Evolutionary conservation across 2,797 vertebrate genomes (phyloP), one percentile per base, ranked within the genome.

Genomic region (Microcaecilia unicolor): DNA sequence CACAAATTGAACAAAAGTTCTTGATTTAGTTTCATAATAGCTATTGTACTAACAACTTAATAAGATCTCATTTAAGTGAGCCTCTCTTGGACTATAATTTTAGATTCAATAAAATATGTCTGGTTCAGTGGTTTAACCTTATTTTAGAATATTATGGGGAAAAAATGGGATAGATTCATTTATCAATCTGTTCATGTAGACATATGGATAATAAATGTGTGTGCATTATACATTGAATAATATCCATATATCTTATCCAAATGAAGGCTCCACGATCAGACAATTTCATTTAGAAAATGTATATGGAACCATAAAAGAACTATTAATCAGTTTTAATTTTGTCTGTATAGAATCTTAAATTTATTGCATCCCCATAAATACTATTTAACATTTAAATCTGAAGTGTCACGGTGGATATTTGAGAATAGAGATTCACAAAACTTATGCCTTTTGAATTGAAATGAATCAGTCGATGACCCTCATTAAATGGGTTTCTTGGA

Each of bases 211-310:
- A 70, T 72, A 76, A 75, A 75, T 29, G 58, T 45, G 37, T 61
- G 70, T 64, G 38, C 17, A 47, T 57, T 50, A 53, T 65, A 30
- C 58, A 58, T 73, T 70, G 70, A 74, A 66, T 66, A 70, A 64
- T 39, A 54, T 25, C 31, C 34, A 61, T 78, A 74, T 69, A 70
- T 77, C 67, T 57, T 64, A 53, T 55, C 30, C 22, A 34, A 58
- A 31, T 18, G 35, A 55, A 48, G 24, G 37, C 29, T 42, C 25
- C 51, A 41, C 55, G 41, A 62, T 22, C 10, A 35, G 43, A 58
- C 33, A 64, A 54, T 46, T 68, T 77, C 70, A 70, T 72, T 66
- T 74, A 54, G 27, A 57, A 31, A 20, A 58, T 56, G 57, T 36
- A 33, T 44, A 55, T 43, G 23, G 15, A 46, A 26, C 44, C 38